Evolutionary conservation across 2,113 vertebrate species (phyloP).

Genomic region (Takifugu flavidus): DNA sequence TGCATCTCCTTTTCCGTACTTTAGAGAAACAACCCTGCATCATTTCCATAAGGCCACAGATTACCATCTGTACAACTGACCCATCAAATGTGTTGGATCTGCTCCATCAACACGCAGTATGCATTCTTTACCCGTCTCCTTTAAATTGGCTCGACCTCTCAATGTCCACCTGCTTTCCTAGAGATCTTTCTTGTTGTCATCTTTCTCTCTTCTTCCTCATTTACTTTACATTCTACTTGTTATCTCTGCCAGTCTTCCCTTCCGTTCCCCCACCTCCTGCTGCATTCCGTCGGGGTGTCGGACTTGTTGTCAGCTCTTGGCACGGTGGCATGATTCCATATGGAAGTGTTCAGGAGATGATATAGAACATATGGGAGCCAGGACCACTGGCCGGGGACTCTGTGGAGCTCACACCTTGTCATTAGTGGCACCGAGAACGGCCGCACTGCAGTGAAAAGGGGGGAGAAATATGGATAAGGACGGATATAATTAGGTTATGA

Average conservation of each 20-base stretch:
- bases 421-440: conserved; percentile 60
- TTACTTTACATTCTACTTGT: conserved; percentile 5
- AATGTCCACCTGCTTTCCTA: background rate
- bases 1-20: no score
- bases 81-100: no score
- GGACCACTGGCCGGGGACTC: conserved; percentile 51
- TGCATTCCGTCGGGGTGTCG: conserved; percentile 11
- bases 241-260: conserved; percentile 9
- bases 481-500: conserved; percentile 68
- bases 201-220: background rate
- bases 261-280: conserved; percentile 8
- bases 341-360: conserved; percentile 72
- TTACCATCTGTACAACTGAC: no score
- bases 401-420: conserved; percentile 62
- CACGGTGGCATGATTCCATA: conserved; percentile 62
- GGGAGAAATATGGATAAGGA: conserved; percentile 51
- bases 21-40: no score
- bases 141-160: background rate
- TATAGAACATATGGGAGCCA: conserved; percentile 73
- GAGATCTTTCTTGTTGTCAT: background rate
- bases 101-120: no score
- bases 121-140: background rate
- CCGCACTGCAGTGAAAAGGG: conserved; percentile 52
- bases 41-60: no score
- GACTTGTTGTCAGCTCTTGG: conserved; percentile 57